These are phyloP conservation scores for Catamblyrhynchus diadema DNA, from an alignment of 2,797 vertebrate genomes.

Conservation along the genomic window DNA sequence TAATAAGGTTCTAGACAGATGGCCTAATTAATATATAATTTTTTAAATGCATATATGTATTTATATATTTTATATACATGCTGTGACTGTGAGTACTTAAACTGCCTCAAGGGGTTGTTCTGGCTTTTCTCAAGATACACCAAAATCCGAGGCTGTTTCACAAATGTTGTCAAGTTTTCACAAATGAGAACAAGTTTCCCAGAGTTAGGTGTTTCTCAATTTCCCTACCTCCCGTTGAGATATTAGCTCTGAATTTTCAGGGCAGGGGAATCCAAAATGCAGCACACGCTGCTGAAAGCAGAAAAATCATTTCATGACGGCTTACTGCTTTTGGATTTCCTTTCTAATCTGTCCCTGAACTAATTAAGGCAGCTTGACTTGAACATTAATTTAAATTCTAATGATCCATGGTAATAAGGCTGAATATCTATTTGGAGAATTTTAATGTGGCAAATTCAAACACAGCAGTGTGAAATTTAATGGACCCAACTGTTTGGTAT, in stretches of 20 bases:
- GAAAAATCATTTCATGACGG: not conserved
- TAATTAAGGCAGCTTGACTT: conserved; percentile 12
- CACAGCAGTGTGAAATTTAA: not conserved
- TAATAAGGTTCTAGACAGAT: not conserved
- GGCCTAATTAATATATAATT: not conserved
- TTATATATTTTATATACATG: not conserved
- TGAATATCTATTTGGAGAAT: not conserved
- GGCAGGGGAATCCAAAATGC: not conserved
- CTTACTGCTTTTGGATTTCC: not conserved
- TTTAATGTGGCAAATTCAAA: not conserved
- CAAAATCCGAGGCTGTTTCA: not conserved
- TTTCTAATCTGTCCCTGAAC: not conserved
- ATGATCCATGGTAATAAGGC: not conserved
- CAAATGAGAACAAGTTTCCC: not conserved
- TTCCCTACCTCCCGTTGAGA: not conserved
- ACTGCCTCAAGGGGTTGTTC: not conserved
- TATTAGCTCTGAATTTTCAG: not conserved
- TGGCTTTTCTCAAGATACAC: not conserved
- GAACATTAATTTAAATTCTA: conserved; percentile 6
- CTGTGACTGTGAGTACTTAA: not conserved
- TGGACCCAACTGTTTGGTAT: not conserved
- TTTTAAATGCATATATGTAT: not conserved
- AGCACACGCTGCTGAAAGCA: not conserved
- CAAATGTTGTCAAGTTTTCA: not conserved
- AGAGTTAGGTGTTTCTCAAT: not conserved